Percentiles rank a stretch among this genome's conserved stretches.
Evolutionary conservation across 2,888 invertebrate species (phyloP).

Genomic region (Atethmia centrago): DNA sequence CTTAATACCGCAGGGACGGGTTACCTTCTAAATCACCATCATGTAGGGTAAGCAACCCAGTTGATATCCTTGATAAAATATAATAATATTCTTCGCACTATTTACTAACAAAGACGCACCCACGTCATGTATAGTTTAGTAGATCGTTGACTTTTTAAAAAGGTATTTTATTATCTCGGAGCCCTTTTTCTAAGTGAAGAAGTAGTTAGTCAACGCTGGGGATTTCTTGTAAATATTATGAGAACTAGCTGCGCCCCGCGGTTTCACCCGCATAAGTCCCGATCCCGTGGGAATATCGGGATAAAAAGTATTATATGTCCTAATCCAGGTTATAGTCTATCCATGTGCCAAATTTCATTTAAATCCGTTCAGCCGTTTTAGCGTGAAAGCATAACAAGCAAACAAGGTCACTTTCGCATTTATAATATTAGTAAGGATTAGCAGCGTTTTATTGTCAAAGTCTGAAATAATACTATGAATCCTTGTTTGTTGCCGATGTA

Average conservation of each 20-base stretch:
- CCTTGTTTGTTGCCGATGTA: not conserved
- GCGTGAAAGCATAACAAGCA: too few species aligned
- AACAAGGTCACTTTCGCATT: too few species aligned
- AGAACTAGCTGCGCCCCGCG: too few species aligned
- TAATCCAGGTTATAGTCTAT: too few species aligned
- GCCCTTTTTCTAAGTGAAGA: not conserved
- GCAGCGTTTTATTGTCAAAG: not conserved
- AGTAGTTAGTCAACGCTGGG: not conserved
- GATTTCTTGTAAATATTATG: not conserved
- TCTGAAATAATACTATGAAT: not conserved
- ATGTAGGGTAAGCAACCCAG: slow-evolving; percentile 39
- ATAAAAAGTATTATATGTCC: too few species aligned
- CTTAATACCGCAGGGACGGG: slow-evolving; percentile 35
- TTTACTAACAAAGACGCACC: slow-evolving; percentile 62
- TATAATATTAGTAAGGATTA: too few species aligned
- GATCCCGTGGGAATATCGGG: too few species aligned
- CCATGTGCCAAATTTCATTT: too few species aligned
- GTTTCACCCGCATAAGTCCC: too few species aligned
- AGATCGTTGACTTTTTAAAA: slow-evolving; percentile 55
- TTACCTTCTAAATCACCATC: slow-evolving; percentile 55
- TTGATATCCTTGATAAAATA: slow-evolving; percentile 61
- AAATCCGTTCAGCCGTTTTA: too few species aligned
- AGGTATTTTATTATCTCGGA: slow-evolving; percentile 19
- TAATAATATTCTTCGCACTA: slow-evolving; percentile 62
- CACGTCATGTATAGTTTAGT: slow-evolving; percentile 55